Evolutionary conservation across 2,888 invertebrate genomes (phyloP), one percentile per base, ranked within the genome.

Genomic region (Scaptomyza flava): DNA sequence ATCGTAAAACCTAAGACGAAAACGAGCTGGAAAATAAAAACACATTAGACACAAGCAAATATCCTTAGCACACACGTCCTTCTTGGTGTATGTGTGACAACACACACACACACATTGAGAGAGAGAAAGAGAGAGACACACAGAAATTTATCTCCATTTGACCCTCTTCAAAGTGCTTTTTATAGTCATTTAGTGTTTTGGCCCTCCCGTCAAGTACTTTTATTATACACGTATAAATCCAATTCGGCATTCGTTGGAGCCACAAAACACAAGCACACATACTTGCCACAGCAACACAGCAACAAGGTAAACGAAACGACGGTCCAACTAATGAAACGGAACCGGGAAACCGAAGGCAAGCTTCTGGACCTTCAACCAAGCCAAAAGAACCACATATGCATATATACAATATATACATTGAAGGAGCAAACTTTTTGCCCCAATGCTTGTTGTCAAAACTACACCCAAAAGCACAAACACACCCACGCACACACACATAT

Each of bases 81-180:
- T 68, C 20, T 31, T n/a, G 67, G 43, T 65, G 36, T 53, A 20
- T 56, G 45, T 66, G 66, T 70, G 69, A 58, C 69, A 17, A 17
- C 58, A 70, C 68, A 66, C 76, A 69, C 54, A 68, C 52, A 66
- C 73, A 71, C 52, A 68, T 48, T 27, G 6, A 14, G 14, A 11
- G 30, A 14, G 46, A 7, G 30, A 14, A 30, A 3, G 47, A 31
- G 17, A 48, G 33, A n/a, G 33, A 56, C 57, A 56, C 71, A 86
- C 77, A 82, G 89, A 89, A 90, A 92, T 92, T 92, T 92, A 92
- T 92, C 91, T 92, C 91, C 91, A 91, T 92, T 92, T 92, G 92
- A 92, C 92, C 92, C 92, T 92, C 91, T 92, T 92, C 91, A 92
- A 92, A 91, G 90, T 91, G 89, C 91, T 91, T 90, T 90, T 90